Evolutionary conservation across 2,888 invertebrate species (phyloP), one percentile per base, ranked within the genome.

Genomic region (Spilarctia lutea): DNA sequence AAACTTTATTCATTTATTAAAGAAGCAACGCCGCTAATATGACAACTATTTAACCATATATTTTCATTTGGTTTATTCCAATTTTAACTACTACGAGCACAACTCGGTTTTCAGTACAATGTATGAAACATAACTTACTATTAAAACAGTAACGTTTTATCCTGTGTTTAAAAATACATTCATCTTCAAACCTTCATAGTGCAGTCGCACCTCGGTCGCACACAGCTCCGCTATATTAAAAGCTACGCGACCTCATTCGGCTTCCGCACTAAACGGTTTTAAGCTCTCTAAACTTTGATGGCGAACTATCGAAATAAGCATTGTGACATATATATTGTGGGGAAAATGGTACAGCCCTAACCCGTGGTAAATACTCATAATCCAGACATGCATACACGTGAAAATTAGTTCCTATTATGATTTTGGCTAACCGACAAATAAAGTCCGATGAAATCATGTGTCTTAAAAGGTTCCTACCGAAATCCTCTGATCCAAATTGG

Each of bases 181-280:
- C 27, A 75, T 75, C 69, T 81, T 80, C 75, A 81, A 82, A 84
- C 76, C 56, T 67, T 81, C 83, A 71, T 78, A 84, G 81, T 81
- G 80, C 71, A 75, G 81, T 81, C 87, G 85, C 87, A 87, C 83
- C 81, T 84, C 86, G 76, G 86, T 87, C 88, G 88, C 91, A 91
- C 90, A 89, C 90, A 85, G 86, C 85, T 89, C 56, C 71, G 75
- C 73, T 83, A 87, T 94, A 94, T 94, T 94, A 94, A 94, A 94
- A 94, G 94, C 94, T 81, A 79, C 84, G 84, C 90, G 94, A 92
- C 95, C 95, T 91, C 92, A 90, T 94, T 95, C 84, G 83, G 88
- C 90, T 93, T 95, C 94, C 94, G 93, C 88, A 89, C 91, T 90
- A 91, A 85, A 89, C 89, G 91, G 90, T 92, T 91, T 91, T 91